Percentiles rank a stretch among this genome's conserved stretches.
Evolutionary conservation across 2,888 invertebrate species (phyloP).

Genomic region (Gastracanthus pulcherrimus): DNA sequence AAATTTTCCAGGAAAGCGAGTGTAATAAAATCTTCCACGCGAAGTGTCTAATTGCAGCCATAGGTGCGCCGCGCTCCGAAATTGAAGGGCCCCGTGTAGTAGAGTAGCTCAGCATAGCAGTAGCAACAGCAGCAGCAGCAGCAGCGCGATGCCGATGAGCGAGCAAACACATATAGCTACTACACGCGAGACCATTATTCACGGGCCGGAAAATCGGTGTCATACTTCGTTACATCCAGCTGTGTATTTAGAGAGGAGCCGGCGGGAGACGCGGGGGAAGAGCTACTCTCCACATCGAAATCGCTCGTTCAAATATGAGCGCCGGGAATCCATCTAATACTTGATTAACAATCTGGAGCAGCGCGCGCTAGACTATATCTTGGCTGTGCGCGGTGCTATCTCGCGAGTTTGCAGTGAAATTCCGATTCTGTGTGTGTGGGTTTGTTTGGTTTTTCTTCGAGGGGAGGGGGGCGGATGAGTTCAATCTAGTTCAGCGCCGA

Average conservation of each 20-base stretch:
- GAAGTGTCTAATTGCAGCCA: constrained; percentile 12
- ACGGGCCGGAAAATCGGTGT: constrained; percentile 52
- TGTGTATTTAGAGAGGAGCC: constrained; percentile 38
- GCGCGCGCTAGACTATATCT: neutral
- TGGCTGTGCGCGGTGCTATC: neutral
- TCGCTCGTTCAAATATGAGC: constrained; percentile 52
- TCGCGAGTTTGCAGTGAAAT: neutral
- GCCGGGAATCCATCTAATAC: constrained; percentile 34
- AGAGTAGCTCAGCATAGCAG: neutral
- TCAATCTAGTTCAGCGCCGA: neutral
- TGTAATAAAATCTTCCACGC: neutral
- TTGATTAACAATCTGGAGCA: constrained; percentile 54
- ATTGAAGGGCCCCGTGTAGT: constrained; percentile 5
- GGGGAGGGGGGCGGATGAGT: neutral
- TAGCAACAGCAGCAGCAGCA: no score
- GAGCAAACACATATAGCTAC: no score
- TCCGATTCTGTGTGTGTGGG: no score
- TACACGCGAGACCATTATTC: constrained; percentile 30
- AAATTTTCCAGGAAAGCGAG: neutral
- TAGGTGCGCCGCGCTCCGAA: constrained; percentile 2
- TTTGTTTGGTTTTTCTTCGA: constrained; percentile 24
- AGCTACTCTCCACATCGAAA: constrained; percentile 36
- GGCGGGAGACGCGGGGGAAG: neutral
- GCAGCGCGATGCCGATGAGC: neutral
- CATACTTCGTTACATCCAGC: constrained; percentile 52